A percentile compares a stretch with the other conserved stretches of the same genome.
Evolutionary conservation across 2,113 vertebrate genomes (phyloP).

Genomic region (Hemibates koningsi): DNA sequence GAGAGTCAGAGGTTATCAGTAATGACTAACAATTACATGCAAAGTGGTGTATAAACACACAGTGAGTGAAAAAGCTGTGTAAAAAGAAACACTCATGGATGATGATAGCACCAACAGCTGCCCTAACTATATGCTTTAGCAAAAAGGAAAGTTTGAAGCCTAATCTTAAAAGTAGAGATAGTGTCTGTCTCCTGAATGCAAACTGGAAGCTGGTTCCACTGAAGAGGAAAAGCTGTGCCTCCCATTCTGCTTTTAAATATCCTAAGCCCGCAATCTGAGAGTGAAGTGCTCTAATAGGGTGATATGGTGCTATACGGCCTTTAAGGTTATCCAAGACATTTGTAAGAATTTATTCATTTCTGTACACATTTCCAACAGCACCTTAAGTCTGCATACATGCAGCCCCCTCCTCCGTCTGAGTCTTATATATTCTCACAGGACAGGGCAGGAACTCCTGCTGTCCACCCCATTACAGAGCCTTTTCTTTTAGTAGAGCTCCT

Average conservation of each 20-base stretch:
- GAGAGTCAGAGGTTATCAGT: background rate
- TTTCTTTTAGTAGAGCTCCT: conserved; percentile 79
- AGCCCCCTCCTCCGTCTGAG: conserved; percentile 80
- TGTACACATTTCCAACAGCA: background rate
- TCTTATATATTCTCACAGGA: conserved; percentile 77
- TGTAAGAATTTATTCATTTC: background rate
- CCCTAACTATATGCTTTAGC: background rate
- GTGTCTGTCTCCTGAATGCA: background rate
- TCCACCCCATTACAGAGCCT: conserved; percentile 86
- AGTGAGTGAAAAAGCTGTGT: background rate
- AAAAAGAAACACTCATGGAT: background rate
- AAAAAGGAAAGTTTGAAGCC: background rate
- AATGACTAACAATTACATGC: background rate
- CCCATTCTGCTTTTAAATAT: background rate
- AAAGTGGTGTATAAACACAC: background rate
- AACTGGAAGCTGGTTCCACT: accelerated
- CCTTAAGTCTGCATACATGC: conserved; percentile 71
- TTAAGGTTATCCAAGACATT: background rate
- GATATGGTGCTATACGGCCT: background rate
- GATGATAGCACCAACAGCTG: background rate
- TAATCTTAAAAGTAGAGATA: background rate
- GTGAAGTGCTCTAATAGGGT: background rate
- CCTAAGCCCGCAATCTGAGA: background rate
- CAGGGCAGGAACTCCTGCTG: conserved; percentile 54
- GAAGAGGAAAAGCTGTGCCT: background rate